Conservation (phyloP, 2,888 invertebrate species). For the Aquatica leii region DNA sequence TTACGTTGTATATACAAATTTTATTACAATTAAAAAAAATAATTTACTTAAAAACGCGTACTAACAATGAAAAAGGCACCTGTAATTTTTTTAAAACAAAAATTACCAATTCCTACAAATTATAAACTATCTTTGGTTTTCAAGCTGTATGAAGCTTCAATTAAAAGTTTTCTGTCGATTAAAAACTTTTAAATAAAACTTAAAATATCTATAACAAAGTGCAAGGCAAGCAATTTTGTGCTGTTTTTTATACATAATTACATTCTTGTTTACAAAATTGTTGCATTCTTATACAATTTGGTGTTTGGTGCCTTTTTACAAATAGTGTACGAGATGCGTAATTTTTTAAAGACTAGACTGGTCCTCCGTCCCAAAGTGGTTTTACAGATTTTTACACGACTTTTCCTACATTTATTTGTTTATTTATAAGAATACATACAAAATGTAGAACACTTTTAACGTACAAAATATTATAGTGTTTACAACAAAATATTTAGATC, state of each 20-base stretch:
- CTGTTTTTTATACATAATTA: slow-evolving; percentile 42
- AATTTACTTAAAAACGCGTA: slow-evolving; percentile 21
- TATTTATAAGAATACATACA: not conserved
- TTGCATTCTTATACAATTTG: slow-evolving; percentile 45
- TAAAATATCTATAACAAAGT: slow-evolving; percentile 49
- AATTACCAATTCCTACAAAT: slow-evolving; percentile 38
- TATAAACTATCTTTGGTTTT: slow-evolving; percentile 57
- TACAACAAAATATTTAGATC: not conserved
- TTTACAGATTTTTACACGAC: slow-evolving; percentile 6
- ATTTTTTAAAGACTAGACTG: slow-evolving; percentile 53
- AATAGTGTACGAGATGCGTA: not conserved
- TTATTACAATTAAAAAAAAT: slow-evolving; percentile 11
- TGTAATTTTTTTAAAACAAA: slow-evolving; percentile 14
- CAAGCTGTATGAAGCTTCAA: slow-evolving; percentile 61
- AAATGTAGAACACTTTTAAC: slow-evolving; percentile 2
- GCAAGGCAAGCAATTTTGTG: slow-evolving; percentile 55
- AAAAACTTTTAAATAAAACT: slow-evolving; percentile 56
- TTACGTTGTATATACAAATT: slow-evolving; percentile 11
- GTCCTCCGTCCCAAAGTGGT: slow-evolving; percentile 44
- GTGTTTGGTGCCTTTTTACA: not conserved
- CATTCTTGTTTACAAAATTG: slow-evolving; percentile 14
- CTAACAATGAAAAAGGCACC: slow-evolving; percentile 33
- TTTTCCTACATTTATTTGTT: not conserved
- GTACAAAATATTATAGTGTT: too few relatives aligned
- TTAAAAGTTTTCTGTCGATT: slow-evolving; percentile 49